Percentiles rank a stretch among this genome's conserved stretches.
Conservation (phyloP, 2,113 vertebrate genomes). For the Alligator mississippiensis region DNA sequence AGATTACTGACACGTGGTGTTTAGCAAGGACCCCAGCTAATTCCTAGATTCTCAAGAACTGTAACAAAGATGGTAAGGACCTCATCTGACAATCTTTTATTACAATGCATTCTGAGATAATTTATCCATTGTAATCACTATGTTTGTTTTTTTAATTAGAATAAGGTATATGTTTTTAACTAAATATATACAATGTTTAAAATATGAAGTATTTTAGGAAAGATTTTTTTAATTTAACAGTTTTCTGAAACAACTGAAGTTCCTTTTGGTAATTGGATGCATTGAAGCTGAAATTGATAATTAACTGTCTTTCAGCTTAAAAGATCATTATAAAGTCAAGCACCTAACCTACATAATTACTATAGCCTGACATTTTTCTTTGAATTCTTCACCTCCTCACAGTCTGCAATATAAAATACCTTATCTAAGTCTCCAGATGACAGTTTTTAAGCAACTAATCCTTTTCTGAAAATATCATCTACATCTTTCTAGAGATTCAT, state of each 20-base stretch:
- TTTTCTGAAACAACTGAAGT: slow-evolving; percentile 67
- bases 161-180: not conserved
- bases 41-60: not conserved
- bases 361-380: slow-evolving; percentile 78
- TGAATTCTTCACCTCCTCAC: slow-evolving; percentile 72
- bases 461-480: slow-evolving; percentile 60
- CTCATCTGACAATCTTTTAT: not conserved
- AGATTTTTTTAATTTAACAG: not conserved
- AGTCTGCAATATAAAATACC: slow-evolving; percentile 59
- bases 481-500: slow-evolving; percentile 59
- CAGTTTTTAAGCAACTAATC: slow-evolving; percentile 62
- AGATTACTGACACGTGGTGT: not conserved
- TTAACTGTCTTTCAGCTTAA: slow-evolving; percentile 84
- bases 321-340: slow-evolving; percentile 86
- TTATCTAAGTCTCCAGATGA: slow-evolving; percentile 69
- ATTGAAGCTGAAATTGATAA: slow-evolving; percentile 86
- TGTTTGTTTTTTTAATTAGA: not conserved
- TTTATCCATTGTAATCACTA: not conserved
- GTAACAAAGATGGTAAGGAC: not conserved
- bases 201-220: slow-evolving; percentile 15
- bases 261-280: slow-evolving; percentile 83
- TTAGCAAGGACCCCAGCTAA: not conserved
- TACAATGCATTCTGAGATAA: not conserved
- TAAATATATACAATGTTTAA: not conserved
- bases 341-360: slow-evolving; percentile 79